phyloP scores from a whole-genome alignment of 2,113 vertebrate species.

The Sterna hirundo region DNA sequence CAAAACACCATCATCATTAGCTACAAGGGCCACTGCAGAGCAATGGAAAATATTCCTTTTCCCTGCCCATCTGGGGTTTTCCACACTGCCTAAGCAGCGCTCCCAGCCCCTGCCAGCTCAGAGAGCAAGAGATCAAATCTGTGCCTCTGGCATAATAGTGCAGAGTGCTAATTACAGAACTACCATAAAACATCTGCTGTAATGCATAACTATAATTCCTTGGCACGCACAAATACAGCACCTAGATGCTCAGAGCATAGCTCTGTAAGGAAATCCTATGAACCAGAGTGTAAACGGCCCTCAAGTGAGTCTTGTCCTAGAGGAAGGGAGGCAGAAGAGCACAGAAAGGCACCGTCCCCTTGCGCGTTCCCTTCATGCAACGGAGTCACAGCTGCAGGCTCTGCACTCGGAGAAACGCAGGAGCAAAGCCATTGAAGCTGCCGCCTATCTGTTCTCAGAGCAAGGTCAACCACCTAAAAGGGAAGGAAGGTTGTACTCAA shows the following conservation, averaged over 20 bases:
- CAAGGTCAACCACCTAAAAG: background rate
- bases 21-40: background rate
- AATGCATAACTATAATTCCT: slow-evolving; percentile 21
- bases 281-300: background rate
- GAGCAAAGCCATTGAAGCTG: background rate
- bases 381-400: background rate
- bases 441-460: background rate
- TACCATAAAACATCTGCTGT: slow-evolving; percentile 56
- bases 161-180: slow-evolving; percentile 50
- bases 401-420: background rate
- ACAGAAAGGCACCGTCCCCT: background rate
- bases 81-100: background rate
- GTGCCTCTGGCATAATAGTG: slow-evolving; percentile 17
- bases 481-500: background rate
- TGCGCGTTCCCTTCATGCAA: accelerated
- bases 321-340: background rate
- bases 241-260: background rate
- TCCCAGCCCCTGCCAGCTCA: slow-evolving; percentile 50
- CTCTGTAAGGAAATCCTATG: background rate
- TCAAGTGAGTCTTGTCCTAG: background rate
- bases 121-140: slow-evolving; percentile 50
- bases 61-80: slow-evolving; percentile 35
- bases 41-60: slow-evolving; percentile 15
- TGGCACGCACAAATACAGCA: slow-evolving; percentile 15
- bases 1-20: slow-evolving; percentile 12